phyloP scores from a whole-genome alignment of 2,888 invertebrate genomes.

The Ceriagrion tenellum region DNA sequence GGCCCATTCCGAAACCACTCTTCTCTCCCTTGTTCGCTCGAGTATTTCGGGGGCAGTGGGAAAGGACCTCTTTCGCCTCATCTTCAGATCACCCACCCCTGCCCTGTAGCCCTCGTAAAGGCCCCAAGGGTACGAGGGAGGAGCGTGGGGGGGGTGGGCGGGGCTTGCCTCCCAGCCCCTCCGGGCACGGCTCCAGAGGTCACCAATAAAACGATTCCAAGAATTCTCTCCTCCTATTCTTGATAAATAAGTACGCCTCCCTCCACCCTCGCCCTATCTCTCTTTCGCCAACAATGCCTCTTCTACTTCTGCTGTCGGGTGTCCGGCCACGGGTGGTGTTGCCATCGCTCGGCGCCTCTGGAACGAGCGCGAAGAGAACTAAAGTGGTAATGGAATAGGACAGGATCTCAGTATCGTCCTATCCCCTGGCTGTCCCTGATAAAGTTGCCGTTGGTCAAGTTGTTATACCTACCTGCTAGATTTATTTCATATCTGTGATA shows the following conservation, averaged over 20 bases:
- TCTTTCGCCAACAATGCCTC: neutral
- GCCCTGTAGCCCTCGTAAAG: too few species aligned
- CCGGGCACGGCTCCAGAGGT: neutral
- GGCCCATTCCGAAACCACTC: neutral
- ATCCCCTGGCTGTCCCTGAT: neutral
- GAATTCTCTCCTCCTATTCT: neutral
- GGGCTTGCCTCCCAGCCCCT: neutral
- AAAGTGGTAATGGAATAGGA: too few species aligned
- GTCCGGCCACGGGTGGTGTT: neutral
- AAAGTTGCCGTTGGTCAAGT: too few species aligned
- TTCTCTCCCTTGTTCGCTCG: neutral
- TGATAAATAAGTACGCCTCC: conserved; percentile 39
- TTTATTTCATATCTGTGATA: too few species aligned
- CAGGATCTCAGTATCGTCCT: neutral
- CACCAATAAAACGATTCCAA: conserved; percentile 50
- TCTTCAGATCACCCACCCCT: neutral
- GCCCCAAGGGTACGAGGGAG: too few species aligned
- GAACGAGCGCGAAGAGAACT: neutral
- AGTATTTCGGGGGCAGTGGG: neutral
- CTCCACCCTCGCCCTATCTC: too few species aligned
- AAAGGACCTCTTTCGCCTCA: neutral
- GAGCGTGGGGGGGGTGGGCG: neutral
- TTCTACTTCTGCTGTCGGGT: neutral
- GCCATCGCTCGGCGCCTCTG: neutral
- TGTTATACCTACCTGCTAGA: too few species aligned